Evolutionary conservation across 2,113 vertebrate genomes (phyloP), one percentile per base, ranked within the genome.

Genomic region (Petrocephalus microphthalmus): DNA sequence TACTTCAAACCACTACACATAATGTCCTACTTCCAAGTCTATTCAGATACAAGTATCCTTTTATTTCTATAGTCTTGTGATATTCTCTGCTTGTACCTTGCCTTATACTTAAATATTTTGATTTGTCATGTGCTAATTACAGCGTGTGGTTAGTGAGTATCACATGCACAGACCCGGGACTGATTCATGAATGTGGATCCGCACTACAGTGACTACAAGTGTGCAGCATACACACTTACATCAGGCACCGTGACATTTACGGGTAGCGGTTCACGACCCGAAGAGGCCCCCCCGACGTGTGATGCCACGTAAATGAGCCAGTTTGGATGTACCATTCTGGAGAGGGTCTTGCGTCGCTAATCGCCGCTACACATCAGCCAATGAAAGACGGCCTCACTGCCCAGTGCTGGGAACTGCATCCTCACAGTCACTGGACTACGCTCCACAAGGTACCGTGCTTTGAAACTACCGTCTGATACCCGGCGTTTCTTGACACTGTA

Each of bases 21-120:
- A 82, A 89, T 74, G 92, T 47, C 91, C 91, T 91, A 91, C 90
- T 91, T 92, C 64, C 52, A 15, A 57, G 37, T 64, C 33, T 60
- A 54, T 49, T 22, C 37, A 86, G 53, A 56, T 57, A 57, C 49
- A 84, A n/a, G 45, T 85, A 10, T 54, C 49, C 51, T 20, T 85
- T 53, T 8, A 17, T 53, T 25, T 85, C 29, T 33, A 85, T 22
- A 47, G 29, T 83, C 37, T 47, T 47, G 15, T 85, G 29, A 83
- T 54, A 85, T 54, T 54, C 49, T 33, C 52, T 54, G 49, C n/a
- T 54, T 56, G 25, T 53, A 85, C 52, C 84, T 85, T 85, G 84
- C 52, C 49, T 49, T 54, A 33, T 54, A 85, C 52, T 85, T 85
- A 29, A 54, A 29, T 54, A 53, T 54, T 78, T 54, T 85, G 52